Evolutionary conservation across 2,888 invertebrate species (phyloP).

Genomic region (Tipula lateralis): DNA sequence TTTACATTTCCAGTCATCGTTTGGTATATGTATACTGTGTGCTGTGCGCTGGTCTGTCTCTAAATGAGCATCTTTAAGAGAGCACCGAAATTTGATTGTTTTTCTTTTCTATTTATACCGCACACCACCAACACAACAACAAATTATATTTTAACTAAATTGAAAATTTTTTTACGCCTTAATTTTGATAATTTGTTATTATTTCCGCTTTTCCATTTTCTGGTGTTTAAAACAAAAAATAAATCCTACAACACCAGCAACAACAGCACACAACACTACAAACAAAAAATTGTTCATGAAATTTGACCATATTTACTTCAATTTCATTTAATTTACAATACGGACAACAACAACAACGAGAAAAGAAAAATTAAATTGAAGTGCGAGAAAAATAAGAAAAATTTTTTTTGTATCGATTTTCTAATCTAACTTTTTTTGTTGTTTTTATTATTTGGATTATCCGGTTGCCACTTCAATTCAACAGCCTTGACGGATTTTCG

Average conservation of each 20-base stretch:
- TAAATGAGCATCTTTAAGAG: neutral
- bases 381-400: neutral
- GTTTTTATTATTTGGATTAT: constrained; percentile 19
- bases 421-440: neutral
- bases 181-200: constrained; percentile 19
- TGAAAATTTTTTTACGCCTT: neutral
- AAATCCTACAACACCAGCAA: neutral
- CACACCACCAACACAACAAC: neutral
- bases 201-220: constrained; percentile 19
- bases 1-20: neutral
- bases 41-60: neutral
- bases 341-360: neutral
- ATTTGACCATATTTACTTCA: constrained; percentile 24
- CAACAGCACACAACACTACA: too few species aligned
- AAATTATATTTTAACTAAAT: constrained; percentile 7
- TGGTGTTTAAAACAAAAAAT: neutral
- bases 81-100: neutral
- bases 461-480: constrained; percentile 7
- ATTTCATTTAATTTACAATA: neutral
- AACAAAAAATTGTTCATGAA: neutral
- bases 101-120: neutral
- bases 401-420: neutral
- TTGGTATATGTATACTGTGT: neutral
- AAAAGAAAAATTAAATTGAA: neutral
- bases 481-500: neutral